Conservation (phyloP, 2,113 vertebrate species). For the Ellobius talpinus region DNA sequence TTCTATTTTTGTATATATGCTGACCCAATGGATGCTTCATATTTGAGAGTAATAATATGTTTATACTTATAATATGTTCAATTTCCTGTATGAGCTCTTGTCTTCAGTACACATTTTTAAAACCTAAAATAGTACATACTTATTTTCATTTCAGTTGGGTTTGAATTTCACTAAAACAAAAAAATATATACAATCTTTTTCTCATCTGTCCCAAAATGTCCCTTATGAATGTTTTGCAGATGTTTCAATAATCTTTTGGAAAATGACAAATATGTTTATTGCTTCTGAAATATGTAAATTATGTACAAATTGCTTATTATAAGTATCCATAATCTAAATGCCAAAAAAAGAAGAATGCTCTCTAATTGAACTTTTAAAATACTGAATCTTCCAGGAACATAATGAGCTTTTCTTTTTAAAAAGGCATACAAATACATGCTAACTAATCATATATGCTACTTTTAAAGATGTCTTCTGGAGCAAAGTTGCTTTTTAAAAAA, state of each 20-base stretch:
- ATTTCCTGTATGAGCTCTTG: background rate
- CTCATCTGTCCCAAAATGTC: background rate
- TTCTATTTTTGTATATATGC: background rate
- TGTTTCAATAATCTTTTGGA: background rate
- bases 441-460: background rate
- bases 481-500: constrained; percentile 58
- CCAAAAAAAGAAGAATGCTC: too few relatives aligned
- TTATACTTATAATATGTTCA: background rate
- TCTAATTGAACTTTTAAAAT: constrained; percentile 22
- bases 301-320: background rate
- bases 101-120: background rate
- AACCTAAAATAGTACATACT: background rate
- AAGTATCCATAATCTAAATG: background rate
- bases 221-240: background rate
- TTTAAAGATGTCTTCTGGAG: constrained; percentile 45
- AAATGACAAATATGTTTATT: background rate
- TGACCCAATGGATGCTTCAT: background rate
- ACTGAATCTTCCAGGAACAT: background rate
- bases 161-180: background rate
- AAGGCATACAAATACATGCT: background rate
- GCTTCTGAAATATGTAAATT: background rate
- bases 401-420: constrained; percentile 27
- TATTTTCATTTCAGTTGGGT: background rate
- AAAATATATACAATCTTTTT: background rate
- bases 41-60: background rate